Base-by-base conservation (phyloP, 1,140 invertebrate genomes). In the Brachionus rotundiformis region DNA sequence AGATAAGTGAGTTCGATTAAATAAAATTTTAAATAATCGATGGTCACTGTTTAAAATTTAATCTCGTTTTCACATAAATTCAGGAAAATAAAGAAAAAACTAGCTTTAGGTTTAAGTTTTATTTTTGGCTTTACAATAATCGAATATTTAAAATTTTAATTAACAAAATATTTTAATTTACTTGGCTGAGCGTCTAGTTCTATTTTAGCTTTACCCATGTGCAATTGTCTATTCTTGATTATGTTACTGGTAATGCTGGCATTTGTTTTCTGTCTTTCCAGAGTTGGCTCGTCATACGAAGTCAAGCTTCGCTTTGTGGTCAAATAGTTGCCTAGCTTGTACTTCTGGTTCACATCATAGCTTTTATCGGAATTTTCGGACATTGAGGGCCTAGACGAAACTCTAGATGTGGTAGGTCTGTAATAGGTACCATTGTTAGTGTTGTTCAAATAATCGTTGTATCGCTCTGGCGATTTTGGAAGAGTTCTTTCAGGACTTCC, bases 121-220 rank as follows among this genome's bases (percentile, higher is more conserved):
- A 65, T 31, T 65, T 65, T 65, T 65, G 7, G 25, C 61, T 65
- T 29, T 65, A 33, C 31, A 65, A 33, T 33, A 73, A 73, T 41
- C 63, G 63, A 68, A 68, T 44, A 73, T 73, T 73, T 73, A 44
- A 44, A 44, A 73, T 73, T 73, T 41, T 73, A 31, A 44, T 44
- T 73, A 44, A 19, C 41, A 73, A 73, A 73, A 73, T 73, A 73
- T 73, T 44, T 63, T 29, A 63, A 36, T 63, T 79, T 79, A 79
- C 76, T 54, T 79, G 76, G 44, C 19, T 79, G 76, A 2, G 76
- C 59, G 33, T 79, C 76, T 33, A 79, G 23, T 31, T 79, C 76
- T 25, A 79, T 79, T 79, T 79, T 79, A 31, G 76, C 76, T 36
- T 63, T 54, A 23, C 76, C 76, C 76, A 79, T 79, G 8, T 79